These are phyloP conservation scores for Urophycis tenuis DNA, from an alignment of 2,797 vertebrate genomes.

Conservation along the genomic window DNA sequence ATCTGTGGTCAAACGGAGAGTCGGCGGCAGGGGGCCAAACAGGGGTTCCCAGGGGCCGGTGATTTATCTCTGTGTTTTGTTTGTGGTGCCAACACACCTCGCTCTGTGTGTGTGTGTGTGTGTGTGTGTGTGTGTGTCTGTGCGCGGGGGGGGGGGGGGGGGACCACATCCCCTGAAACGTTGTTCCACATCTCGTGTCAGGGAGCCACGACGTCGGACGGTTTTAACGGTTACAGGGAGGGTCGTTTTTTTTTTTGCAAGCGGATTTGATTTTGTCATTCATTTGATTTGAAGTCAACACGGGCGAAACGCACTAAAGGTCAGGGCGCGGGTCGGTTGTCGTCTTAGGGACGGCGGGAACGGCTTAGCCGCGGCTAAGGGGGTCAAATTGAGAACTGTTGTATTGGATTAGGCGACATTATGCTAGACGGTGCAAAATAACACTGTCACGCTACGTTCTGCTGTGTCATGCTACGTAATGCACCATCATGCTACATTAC, in stretches of 20 bases:
- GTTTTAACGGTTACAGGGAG: neutral
- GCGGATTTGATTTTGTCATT: neutral
- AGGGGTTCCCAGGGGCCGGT: slow-evolving; percentile 31
- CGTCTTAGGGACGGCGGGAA: no score
- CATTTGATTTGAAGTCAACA: no score
- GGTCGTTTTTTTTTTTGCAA: neutral
- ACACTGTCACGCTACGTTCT: no score
- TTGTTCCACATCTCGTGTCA: neutral
- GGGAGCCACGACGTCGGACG: neutral
- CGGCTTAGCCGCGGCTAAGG: no score
- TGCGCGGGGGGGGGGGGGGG: no score
- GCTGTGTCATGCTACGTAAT: neutral
- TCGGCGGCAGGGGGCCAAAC: slow-evolving; percentile 30
- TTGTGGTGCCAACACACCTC: neutral
- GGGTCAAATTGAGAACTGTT: no score
- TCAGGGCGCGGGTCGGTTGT: no score
- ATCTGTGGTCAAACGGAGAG: slow-evolving; percentile 53
- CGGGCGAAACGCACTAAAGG: neutral
- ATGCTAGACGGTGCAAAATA: no score
- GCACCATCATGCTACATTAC: neutral
- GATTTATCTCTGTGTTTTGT: slow-evolving; percentile 41
- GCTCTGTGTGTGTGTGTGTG: neutral
- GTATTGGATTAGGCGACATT: no score
- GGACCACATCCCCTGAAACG: no score
- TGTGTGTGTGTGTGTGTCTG: neutral